Evolutionary conservation across 2,113 vertebrate genomes (phyloP), one percentile per base, ranked within the genome.

Genomic region (Tiliqua scincoides): DNA sequence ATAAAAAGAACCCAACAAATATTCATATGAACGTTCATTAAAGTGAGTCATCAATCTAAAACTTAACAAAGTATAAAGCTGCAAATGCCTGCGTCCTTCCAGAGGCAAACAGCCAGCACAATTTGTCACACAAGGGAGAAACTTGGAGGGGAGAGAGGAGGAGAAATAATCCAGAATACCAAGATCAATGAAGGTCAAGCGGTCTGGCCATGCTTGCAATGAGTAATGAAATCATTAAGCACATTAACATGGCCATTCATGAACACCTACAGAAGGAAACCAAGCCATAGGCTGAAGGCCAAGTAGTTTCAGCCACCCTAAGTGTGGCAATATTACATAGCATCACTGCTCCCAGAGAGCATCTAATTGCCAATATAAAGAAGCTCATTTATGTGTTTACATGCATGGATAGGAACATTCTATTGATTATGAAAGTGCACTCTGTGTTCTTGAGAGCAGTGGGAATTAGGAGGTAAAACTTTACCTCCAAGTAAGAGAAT

Each of bases 361-460:
- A 83, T n/a, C 89, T 91, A 95, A 93, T 57, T 87, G 89, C 88
- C 84, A 85, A 82, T 82, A 93, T 90, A 92, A 95, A 94, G 87
- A 71, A 93, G 93, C 93, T 95, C 94, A 91, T 92, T 92, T 94
- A 91, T 91, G 94, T 89, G 93, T 89, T 89, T 94, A 92, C 92
- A 86, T 85, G 91, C 91, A 91, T 91, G 92, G 82, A 77, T 17
- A 87, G 89, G 90, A 93, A 84, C 72, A 54, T 63, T 68, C 84
- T 85, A 30, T 59, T 0, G 84, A 91, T 37, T 84, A 37, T 62
- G 88, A 75, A 89, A 93, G 90, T 2, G 2, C 81, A 0, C 81
- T 83, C 82, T 57, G 83, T 0, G 0, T 83, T 91, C 89, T 88
- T 84, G 88, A 93, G 90, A 91, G 93, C 90, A 74, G 77, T 14